phyloP scores from a whole-genome alignment of 1,140 invertebrate species.

The Pomacea maculata region DNA sequence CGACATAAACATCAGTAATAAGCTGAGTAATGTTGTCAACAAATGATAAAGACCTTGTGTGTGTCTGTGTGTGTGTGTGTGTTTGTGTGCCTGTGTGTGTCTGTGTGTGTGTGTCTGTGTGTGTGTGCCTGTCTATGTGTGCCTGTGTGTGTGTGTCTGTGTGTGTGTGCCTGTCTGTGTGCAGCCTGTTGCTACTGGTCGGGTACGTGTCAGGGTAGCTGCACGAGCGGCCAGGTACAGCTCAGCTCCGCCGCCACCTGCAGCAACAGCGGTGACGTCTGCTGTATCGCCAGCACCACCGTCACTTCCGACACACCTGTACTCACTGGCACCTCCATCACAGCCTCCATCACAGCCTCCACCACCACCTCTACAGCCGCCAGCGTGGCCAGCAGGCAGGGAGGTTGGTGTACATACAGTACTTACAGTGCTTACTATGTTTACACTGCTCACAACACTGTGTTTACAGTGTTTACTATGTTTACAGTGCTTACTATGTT shows the following conservation, averaged over 20 bases:
- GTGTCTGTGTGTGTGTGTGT: neutral
- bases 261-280: neutral
- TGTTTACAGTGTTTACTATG: too few relatives aligned
- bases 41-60: too few relatives aligned
- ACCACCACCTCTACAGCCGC: neutral
- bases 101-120: neutral
- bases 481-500: too few relatives aligned
- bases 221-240: neutral
- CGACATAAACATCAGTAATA: too few relatives aligned
- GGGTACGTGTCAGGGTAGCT: conserved; percentile 4
- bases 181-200: conserved; percentile 20
- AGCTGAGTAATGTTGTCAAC: too few relatives aligned
- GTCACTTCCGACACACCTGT: neutral
- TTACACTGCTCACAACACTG: too few relatives aligned
- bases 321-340: neutral
- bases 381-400: conserved; percentile 1
- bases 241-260: conserved; percentile 1
- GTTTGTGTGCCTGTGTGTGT: neutral
- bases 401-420: neutral
- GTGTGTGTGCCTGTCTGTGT: neutral
- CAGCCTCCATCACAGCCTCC: neutral
- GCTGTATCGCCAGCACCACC: neutral
- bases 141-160: neutral
- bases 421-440: too few relatives aligned
- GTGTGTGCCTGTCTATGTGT: neutral